A percentile compares a stretch with the other conserved stretches of the same genome.
Conservation (phyloP, 2,888 invertebrate genomes). For the Cosmorhoe ocellata region DNA sequence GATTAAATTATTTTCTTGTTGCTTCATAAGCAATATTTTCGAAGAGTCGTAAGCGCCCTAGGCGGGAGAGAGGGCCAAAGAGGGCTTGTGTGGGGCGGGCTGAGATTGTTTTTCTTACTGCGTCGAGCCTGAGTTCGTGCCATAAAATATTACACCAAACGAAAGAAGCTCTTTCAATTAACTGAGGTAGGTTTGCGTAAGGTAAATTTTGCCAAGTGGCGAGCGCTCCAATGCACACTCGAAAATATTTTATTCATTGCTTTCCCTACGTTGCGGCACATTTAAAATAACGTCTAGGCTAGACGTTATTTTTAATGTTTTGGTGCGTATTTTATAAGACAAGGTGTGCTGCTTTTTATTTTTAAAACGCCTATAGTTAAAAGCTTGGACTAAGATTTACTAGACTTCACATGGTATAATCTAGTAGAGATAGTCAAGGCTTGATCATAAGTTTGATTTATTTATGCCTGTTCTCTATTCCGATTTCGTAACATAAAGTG, state of each 20-base stretch:
- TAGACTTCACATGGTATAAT: neutral
- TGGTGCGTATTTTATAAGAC: no score
- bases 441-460: conserved; percentile 20
- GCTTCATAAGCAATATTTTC: conserved; percentile 56
- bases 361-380: no score
- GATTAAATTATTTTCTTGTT: conserved; percentile 76
- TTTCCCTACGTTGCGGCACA: no score
- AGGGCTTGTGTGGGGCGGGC: conserved; percentile 55
- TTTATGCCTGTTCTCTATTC: conserved; percentile 4
- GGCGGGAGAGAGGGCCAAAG: conserved; percentile 56
- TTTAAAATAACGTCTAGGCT: no score
- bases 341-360: no score
- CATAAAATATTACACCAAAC: conserved; percentile 76
- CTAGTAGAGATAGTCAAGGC: neutral
- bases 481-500: conserved; percentile 18
- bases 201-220: conserved; percentile 66
- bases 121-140: conserved; percentile 53
- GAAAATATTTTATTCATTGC: conserved; percentile 50
- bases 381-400: neutral
- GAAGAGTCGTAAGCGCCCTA: conserved; percentile 54
- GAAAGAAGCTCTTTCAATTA: conserved; percentile 80
- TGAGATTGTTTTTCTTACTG: conserved; percentile 56
- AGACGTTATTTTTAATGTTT: neutral
- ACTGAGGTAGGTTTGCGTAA: conserved; percentile 74
- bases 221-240: conserved; percentile 50